Conservation (phyloP, 2,113 vertebrate genomes). For the Malurus alboscapulatus region DNA sequence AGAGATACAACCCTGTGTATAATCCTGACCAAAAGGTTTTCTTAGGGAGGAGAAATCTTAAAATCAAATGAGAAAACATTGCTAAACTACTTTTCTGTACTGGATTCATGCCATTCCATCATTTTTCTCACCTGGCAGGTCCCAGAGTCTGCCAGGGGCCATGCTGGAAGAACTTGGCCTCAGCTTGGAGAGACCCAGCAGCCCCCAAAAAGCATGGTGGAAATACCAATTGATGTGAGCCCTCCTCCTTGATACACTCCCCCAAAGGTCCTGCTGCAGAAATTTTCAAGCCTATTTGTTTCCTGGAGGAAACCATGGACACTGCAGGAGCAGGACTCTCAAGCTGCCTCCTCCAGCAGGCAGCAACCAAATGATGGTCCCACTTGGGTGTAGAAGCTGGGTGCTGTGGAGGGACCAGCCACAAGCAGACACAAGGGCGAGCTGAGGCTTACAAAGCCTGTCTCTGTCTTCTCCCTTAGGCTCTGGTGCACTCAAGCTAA, state of each 20-base stretch:
- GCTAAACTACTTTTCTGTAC: not conserved
- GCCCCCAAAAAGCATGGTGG: accelerated
- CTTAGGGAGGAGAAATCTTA: not conserved
- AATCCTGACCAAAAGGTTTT: not conserved
- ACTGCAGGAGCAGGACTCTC: not conserved
- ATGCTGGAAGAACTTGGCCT: not conserved
- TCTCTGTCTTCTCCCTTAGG: not conserved
- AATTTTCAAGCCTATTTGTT: not conserved
- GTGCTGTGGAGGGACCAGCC: not conserved
- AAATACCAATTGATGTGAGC: not conserved
- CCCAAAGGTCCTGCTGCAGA: not conserved
- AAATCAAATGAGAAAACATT: not conserved
- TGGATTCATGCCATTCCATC: not conserved
- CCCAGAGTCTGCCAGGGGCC: not conserved
- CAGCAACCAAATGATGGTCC: not conserved
- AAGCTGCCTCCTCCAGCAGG: not conserved
- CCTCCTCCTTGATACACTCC: not conserved
- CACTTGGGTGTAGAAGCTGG: not conserved
- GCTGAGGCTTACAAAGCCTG: not conserved
- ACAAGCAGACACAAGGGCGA: not conserved
- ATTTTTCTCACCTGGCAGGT: not conserved
- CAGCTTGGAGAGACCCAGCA: not conserved
- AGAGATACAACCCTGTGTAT: not conserved
- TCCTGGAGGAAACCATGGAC: not conserved
- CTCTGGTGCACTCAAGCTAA: not conserved